Evolutionary conservation across 2,113 vertebrate species (phyloP).

Genomic region (Ciconia stormi): DNA sequence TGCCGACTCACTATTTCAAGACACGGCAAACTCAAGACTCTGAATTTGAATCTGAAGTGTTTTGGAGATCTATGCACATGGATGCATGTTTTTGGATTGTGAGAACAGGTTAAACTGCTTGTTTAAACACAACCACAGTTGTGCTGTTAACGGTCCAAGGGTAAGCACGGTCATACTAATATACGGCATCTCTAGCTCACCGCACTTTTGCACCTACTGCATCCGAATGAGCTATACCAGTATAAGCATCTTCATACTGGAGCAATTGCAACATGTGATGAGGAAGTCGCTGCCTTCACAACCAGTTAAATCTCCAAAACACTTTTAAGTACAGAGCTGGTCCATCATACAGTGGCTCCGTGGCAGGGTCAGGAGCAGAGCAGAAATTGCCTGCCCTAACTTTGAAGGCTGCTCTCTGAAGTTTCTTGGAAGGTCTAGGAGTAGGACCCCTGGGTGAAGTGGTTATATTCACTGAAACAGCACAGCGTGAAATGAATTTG

Average conservation of each 20-base stretch:
- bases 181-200: not conserved
- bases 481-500: slow-evolving; percentile 55
- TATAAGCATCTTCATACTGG: not conserved
- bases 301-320: not conserved
- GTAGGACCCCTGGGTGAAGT: not conserved
- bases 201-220: not conserved
- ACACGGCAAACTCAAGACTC: not conserved
- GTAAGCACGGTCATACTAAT: not conserved
- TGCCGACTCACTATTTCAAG: not conserved
- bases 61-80: not conserved
- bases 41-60: not conserved
- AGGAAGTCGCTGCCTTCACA: not conserved
- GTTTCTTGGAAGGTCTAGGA: not conserved
- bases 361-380: rapidly evolving
- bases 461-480: slow-evolving; percentile 52
- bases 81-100: not conserved
- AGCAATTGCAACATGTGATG: rapidly evolving
- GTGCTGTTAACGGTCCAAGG: not conserved
- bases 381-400: not conserved
- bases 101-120: not conserved
- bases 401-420: not conserved
- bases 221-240: not conserved
- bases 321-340: not conserved
- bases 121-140: not conserved
- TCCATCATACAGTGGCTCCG: not conserved